A percentile compares a stretch with the other conserved stretches of the same genome.
These are phyloP conservation scores for Dendrolimus pini DNA, from an alignment of 2,888 invertebrate species.

Conservation along the genomic window DNA sequence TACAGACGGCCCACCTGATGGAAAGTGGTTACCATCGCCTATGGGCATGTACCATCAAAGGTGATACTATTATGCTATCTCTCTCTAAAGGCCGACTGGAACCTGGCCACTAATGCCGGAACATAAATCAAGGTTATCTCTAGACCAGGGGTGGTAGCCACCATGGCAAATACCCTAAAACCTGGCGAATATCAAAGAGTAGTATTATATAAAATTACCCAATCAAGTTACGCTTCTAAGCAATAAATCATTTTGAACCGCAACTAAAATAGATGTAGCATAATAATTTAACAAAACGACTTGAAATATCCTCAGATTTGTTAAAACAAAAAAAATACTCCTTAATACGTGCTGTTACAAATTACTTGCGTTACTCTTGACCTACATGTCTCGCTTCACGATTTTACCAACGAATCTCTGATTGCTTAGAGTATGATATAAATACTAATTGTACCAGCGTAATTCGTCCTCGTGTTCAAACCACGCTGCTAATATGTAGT, in stretches of 20 bases:
- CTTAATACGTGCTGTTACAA: background rate
- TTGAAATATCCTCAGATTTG: no score
- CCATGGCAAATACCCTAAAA: background rate
- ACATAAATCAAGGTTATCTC: background rate
- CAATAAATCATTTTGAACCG: no score
- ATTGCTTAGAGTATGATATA: background rate
- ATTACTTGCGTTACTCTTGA: conserved; percentile 2
- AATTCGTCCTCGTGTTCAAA: no score
- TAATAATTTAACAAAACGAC: no score
- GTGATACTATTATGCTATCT: no score
- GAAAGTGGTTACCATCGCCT: background rate
- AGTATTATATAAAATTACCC: no score
- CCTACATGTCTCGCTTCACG: conserved; percentile 6
- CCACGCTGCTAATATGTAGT: no score
- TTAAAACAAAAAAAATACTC: no score
- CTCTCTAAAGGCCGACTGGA: background rate
- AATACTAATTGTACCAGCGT: no score
- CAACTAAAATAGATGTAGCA: no score
- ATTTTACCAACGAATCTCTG: background rate
- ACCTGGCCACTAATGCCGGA: background rate
- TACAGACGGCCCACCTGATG: background rate
- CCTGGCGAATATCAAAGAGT: no score
- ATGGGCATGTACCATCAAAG: background rate
- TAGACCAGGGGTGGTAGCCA: background rate
- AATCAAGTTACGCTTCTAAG: no score